Base-by-base conservation (phyloP, 2,888 invertebrate species). In the Oxystoma pomonae region DNA sequence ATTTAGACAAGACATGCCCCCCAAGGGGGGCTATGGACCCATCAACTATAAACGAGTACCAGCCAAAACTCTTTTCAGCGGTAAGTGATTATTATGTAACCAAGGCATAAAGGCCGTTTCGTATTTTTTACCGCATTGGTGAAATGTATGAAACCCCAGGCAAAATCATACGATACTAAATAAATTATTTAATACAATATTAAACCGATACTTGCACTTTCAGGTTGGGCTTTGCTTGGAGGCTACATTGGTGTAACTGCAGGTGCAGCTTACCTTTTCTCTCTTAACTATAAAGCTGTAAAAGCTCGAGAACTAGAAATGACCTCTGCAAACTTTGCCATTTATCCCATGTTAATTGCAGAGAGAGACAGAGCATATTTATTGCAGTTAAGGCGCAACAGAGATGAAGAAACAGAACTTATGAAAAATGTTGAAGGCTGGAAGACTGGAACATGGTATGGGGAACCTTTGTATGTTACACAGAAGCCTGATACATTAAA, bases 1-100 rank as follows among this genome's bases (percentile, higher is more conserved):
- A 55, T 83, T 78, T 72, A 83, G 81, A 75, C 98, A 98, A 82
- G 98, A 98, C 82, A 84, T 98, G 86, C 97, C 98, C 75, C 98
- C 98, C 67, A 81, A 85, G 61, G 96, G 96, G 76, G 98, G 98
- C 70, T 98, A 96, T 79, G 84, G 86, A 69, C 86, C 90, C 18
- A 90, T 96, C 68, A 85, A 85, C 57, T 91, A 81, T 75, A 84
- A 86, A 70, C 84, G 94, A 73, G 79, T 90, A 56, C 90, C 91
- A 35, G 86, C 91, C n/a, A 90, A 85, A 80, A 80, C 82, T 65
- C 88, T 84, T 74, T 89, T 91, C 68, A 85, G 85, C 70, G 90
- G 92, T 90, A 76, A 70, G 70, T 65, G 16, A 21, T 65, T 65
- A 66, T 71, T 69, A 71, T 67, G 65, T 71, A 70, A 72, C 59